Base-by-base conservation (phyloP, 2,113 vertebrate genomes). In the Chaetops frenatus region DNA sequence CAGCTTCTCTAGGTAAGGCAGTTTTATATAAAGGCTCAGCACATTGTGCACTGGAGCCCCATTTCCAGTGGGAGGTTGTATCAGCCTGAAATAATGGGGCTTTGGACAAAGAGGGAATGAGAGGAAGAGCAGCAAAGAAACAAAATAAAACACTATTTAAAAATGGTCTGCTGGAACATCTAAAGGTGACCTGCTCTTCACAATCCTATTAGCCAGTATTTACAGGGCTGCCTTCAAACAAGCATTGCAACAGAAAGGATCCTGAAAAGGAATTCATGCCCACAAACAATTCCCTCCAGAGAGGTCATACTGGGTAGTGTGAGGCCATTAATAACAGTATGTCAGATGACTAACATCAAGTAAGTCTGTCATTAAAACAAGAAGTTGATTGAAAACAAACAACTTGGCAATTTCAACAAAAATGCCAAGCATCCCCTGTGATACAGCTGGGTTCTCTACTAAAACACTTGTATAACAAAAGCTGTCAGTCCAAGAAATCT, bases 231-330 rank as follows among this genome's bases (percentile, higher is more conserved):
- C 72, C 50, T 89, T 88, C 27, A 79, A 87, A 80, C 11, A 57
- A 31, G 36, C 0, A 0, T 29, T 81, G 47, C 38, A 54, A 40
- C 27, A 69, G 45, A 80, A 80, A 57, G 44, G 31, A 65, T 28
- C 36, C 42, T 33, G 58, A 81, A 50, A 78, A 67, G 17, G 36
- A 93, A 80, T 51, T 87, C 23, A 54, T n/a, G 21, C 27, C 73
- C 50, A 44, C 54, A 77, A 76, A 85, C 33, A 36, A 28, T 62
- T 86, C 33, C 48, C n/a, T 80, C 53, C 45, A 76, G n/a, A 17
- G 33, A 50, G 45, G 38, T 50, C 54, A 69, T 21, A 28, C 9
- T 0, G 0, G 64, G 42, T n/a, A 47, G 29, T 5, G 15, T 7
- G 15, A 81, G 54, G 38, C 31, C 28, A 11, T 54, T 61, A 57